Evolutionary conservation across 2,888 invertebrate genomes (phyloP).

Genomic region (Epinotia nisella): DNA sequence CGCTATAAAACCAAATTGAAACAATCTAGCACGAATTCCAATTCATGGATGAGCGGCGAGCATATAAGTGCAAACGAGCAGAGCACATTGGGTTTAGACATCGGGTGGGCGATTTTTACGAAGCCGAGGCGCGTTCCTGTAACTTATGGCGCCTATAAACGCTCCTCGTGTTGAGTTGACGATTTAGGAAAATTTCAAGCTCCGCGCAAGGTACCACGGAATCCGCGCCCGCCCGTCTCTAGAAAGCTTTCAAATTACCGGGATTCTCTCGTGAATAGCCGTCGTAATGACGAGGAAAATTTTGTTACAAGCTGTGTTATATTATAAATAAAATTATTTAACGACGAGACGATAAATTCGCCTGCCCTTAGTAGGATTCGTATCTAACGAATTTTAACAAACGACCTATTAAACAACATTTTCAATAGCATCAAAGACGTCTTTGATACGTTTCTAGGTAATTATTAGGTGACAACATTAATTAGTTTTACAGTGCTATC

Average conservation of each 20-base stretch:
- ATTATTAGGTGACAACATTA: slow-evolving; percentile 27
- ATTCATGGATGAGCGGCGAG: slow-evolving; percentile 31
- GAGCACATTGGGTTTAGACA: slow-evolving; percentile 55
- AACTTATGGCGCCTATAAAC: slow-evolving; percentile 79
- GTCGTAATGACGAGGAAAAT: slow-evolving; percentile 70
- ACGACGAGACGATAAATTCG: slow-evolving; percentile 57
- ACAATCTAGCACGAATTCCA: slow-evolving; percentile 28
- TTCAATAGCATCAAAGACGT: slow-evolving; percentile 36
- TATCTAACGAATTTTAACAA: slow-evolving; percentile 39
- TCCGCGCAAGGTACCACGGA: slow-evolving; percentile 50
- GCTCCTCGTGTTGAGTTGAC: slow-evolving; percentile 71
- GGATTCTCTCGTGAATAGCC: slow-evolving; percentile 72
- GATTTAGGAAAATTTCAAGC: slow-evolving; percentile 74
- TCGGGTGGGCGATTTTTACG: slow-evolving; percentile 76
- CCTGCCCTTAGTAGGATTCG: slow-evolving; percentile 45
- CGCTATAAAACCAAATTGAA: slow-evolving; percentile 27
- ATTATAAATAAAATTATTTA: slow-evolving; percentile 68
- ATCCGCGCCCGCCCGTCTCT: slow-evolving; percentile 55
- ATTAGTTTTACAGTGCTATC: slow-evolving; percentile 8
- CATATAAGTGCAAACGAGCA: slow-evolving; percentile 54
- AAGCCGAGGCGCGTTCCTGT: slow-evolving; percentile 69
- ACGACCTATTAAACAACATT: slow-evolving; percentile 32
- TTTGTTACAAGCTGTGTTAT: slow-evolving; percentile 62
- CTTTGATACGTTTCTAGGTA: slow-evolving; percentile 22
- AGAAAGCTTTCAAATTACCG: slow-evolving; percentile 76